Evolutionary conservation across 2,888 invertebrate genomes (phyloP).

Genomic region (Thumatha senex): DNA sequence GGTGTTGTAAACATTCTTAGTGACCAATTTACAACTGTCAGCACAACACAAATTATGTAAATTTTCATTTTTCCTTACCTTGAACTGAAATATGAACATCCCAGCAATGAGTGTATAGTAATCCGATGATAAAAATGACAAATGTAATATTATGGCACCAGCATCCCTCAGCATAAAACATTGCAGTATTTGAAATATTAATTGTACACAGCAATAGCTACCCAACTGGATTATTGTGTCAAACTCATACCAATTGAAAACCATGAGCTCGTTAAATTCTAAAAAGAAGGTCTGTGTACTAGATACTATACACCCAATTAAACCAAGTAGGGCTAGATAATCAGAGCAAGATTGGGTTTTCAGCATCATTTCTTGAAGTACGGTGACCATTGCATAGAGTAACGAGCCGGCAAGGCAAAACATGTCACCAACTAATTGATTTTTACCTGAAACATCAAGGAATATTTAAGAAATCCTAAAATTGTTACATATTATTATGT

Average conservation of each 20-base stretch:
- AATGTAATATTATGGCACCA: slow-evolving; percentile 92
- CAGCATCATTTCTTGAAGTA: slow-evolving; percentile 92
- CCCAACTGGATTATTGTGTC: slow-evolving; percentile 84
- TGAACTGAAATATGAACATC: slow-evolving; percentile 90
- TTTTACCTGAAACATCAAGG: slow-evolving; percentile 84
- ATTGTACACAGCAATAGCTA: slow-evolving; percentile 88
- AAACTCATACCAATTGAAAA: slow-evolving; percentile 87
- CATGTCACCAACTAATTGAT: slow-evolving; percentile 92
- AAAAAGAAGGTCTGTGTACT: slow-evolving; percentile 91
- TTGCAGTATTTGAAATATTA: slow-evolving; percentile 89
- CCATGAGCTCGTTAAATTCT: slow-evolving; percentile 87
- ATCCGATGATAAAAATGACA: slow-evolving; percentile 92
- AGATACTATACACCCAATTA: slow-evolving; percentile 90
- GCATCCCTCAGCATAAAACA: slow-evolving; percentile 89
- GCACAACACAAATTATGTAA: not conserved
- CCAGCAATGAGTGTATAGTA: slow-evolving; percentile 93
- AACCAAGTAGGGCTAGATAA: slow-evolving; percentile 91
- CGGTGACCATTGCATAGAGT: slow-evolving; percentile 91
- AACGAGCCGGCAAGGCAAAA: slow-evolving; percentile 90
- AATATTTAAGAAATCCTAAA: not conserved
- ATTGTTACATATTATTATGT: no score
- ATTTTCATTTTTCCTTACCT: slow-evolving; percentile 73
- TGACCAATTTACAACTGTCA: not conserved
- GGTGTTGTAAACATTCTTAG: no score
- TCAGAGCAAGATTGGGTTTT: slow-evolving; percentile 90